These are phyloP conservation scores for Harlomillsia oculata DNA, from an alignment of 1,140 invertebrate genomes.

Conservation along the genomic window DNA sequence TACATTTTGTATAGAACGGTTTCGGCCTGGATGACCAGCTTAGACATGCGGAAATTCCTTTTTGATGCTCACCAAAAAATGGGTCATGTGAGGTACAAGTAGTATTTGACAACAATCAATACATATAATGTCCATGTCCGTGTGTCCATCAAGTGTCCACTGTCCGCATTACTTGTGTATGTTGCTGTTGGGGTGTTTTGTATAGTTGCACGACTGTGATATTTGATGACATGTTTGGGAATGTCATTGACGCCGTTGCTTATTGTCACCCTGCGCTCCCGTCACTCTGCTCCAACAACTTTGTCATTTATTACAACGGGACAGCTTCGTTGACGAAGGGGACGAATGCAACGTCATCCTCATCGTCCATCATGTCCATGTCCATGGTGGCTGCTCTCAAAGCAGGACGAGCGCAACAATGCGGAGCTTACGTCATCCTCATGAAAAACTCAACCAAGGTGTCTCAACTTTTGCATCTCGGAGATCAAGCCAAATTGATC, in stretches of 20 bases:
- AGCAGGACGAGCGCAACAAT: constrained; percentile 47
- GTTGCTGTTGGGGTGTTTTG: neutral
- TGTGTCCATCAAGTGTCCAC: neutral
- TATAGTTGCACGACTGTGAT: constrained; percentile 22
- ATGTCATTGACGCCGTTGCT: constrained; percentile 7
- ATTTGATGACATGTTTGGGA: constrained; percentile 8
- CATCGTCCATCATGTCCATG: constrained; percentile 18
- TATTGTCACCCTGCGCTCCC: constrained; percentile 9
- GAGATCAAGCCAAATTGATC: constrained; percentile 42
- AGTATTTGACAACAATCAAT: neutral
- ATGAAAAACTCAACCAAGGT: constrained; percentile 60
- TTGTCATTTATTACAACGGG: constrained; percentile 15
- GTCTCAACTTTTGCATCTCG: constrained; percentile 53
- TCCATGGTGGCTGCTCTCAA: constrained; percentile 6
- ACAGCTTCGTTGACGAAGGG: neutral
- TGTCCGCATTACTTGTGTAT: neutral
- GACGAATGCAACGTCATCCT: no score
- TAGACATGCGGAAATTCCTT: constrained; percentile 22
- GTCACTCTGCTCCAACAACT: constrained; percentile 7
- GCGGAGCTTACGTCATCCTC: constrained; percentile 59
- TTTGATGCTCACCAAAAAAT: constrained; percentile 13
- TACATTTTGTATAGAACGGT: constrained; percentile 8
- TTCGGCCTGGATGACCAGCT: neutral
- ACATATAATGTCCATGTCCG: neutral
- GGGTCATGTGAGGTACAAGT: constrained; percentile 7